These are phyloP conservation scores for Eupsittula cactorum DNA, from an alignment of 2,113 vertebrate genomes.

Conservation along the genomic window DNA sequence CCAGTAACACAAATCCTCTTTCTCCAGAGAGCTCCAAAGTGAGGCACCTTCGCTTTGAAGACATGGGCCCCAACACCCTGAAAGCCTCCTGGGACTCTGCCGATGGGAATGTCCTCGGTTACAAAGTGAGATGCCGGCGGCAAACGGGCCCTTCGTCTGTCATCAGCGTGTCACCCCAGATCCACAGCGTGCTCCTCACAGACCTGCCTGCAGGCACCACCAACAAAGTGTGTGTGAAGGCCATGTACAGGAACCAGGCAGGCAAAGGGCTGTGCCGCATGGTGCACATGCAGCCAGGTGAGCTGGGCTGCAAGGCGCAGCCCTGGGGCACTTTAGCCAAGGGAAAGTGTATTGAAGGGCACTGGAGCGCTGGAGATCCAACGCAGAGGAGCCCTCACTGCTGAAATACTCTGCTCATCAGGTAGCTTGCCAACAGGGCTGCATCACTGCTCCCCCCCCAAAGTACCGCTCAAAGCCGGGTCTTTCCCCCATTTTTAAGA, in stretches of 20 bases:
- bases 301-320: background rate
- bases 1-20: background rate
- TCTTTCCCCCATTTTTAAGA: background rate
- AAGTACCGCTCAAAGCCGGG: accelerated
- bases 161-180: conserved; percentile 72
- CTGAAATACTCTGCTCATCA: background rate
- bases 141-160: conserved; percentile 40
- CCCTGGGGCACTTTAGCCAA: accelerated
- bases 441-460: background rate
- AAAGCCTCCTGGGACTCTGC: conserved; percentile 81
- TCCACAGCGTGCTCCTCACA: conserved; percentile 77
- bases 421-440: background rate
- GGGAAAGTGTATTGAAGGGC: background rate
- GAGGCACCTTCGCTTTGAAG: conserved; percentile 52
- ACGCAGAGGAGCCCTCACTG: accelerated
- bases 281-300: conserved; percentile 76
- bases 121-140: conserved; percentile 84
- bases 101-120: conserved; percentile 73
- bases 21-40: conserved; percentile 52
- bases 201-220: conserved; percentile 66
- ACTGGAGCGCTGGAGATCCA: background rate
- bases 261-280: conserved; percentile 81
- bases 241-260: conserved; percentile 75
- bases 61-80: conserved; percentile 49
- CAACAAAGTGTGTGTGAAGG: conserved; percentile 81